phyloP scores from a whole-genome alignment of 2,113 vertebrate genomes.

The Anolis carolinensis region DNA sequence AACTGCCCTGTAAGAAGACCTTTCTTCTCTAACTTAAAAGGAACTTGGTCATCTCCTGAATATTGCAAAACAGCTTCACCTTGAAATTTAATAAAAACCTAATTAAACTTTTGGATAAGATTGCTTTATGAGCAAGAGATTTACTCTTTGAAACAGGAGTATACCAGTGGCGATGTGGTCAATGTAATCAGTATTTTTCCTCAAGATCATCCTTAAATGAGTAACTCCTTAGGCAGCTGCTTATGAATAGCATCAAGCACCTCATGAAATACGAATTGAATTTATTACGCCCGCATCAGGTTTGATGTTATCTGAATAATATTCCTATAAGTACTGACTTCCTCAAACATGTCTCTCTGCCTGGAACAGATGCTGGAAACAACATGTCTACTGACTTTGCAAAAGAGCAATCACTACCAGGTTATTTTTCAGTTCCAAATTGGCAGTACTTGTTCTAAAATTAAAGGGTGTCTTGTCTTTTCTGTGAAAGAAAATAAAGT shows the following conservation, averaged over 20 bases:
- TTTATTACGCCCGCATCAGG: background rate
- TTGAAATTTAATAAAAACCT: background rate
- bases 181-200: background rate
- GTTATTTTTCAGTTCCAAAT: background rate
- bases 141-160: background rate
- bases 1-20: background rate
- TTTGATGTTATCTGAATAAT: background rate
- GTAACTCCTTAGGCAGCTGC: background rate
- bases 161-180: background rate
- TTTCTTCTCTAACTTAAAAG: background rate
- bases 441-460: background rate
- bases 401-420: background rate
- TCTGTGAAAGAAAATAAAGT: background rate
- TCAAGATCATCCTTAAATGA: background rate
- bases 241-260: background rate
- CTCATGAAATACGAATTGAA: background rate
- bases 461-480: fast-evolving
- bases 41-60: background rate
- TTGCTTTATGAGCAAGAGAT: background rate
- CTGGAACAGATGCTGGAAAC: background rate
- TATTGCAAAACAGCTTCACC: background rate
- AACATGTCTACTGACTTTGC: background rate
- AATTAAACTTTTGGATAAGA: background rate
- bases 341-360: background rate
- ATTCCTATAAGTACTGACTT: background rate